Evolutionary conservation across 53 echinoderm and acorn worm species (phyloP), one percentile per base, ranked within the genome.

Genomic region (Echinarachnius parma): DNA sequence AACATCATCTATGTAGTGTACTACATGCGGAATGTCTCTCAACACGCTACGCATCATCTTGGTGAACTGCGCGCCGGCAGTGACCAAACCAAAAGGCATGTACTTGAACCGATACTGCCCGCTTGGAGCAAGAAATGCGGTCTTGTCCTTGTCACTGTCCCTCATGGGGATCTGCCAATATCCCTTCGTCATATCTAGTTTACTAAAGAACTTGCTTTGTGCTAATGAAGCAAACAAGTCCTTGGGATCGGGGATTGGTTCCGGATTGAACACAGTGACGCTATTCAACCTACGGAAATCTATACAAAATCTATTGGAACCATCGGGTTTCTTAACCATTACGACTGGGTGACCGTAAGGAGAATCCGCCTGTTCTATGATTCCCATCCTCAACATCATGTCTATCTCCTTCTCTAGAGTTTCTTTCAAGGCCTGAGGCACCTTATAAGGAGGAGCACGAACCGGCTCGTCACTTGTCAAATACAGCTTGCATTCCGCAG

Each of bases 61-160:
- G 56, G 66, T 80, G 34, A 89, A 89, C 11, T 80, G 62, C 3
- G 89, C 84, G 2, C 81, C 77, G 22, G 79, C 65, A 19, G 77
- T 89, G 0, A 89, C 89, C 26, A 89, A 26, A 31, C 89, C 84
- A 64, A 84, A 89, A 16, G 89, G 89, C 89, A 89, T 89, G 4
- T 64, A 66, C 31, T 67, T 62, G 31, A 89, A 89, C 61, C 66
- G 34, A 69, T 83, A 88, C 21, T 79, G 68, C 15, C 88, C 83
- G 0, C 35, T 42, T 27, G 74, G 79, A 2, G 83, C 83, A 25
- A 88, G 35, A 61, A 88, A 88, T 3, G 75, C 56, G 0, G 83
- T 79, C 29, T 83, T 78, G 57, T 78, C 75, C 45, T 83, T 83
- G 7, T 79, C 74, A 9, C 18, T 21, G 11, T 78, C 79, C 23